Percentiles rank a stretch among this genome's conserved stretches.
Conservation (phyloP, 2,888 invertebrate genomes). For the Drosophila differens region DNA sequence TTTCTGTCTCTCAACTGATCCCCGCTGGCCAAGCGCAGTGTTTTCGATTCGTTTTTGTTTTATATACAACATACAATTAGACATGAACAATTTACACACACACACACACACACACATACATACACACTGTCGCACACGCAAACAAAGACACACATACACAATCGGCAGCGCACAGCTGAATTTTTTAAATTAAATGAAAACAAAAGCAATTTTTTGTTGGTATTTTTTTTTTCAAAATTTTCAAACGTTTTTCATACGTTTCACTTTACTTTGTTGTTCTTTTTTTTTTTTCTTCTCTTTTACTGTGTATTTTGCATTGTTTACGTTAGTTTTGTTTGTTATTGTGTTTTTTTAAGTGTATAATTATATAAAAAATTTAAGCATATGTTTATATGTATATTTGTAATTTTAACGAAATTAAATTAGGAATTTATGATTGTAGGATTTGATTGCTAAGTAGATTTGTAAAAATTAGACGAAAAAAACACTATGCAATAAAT, state of each 20-base stretch:
- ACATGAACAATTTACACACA: slow-evolving; percentile 38
- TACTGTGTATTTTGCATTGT: slow-evolving; percentile 65
- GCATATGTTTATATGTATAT: slow-evolving; percentile 62
- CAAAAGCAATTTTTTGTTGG: slow-evolving; percentile 47
- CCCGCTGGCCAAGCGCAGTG: slow-evolving; percentile 39
- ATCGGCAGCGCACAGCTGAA: slow-evolving; percentile 21
- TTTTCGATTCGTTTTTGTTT: background rate
- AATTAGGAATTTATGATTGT: slow-evolving; percentile 77
- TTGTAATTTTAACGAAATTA: slow-evolving; percentile 76
- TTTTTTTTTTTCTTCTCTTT: slow-evolving; percentile 55
- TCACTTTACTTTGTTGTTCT: slow-evolving; percentile 53
- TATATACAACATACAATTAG: slow-evolving; percentile 45
- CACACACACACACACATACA: slow-evolving; percentile 15
- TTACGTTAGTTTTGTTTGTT: slow-evolving; percentile 66
- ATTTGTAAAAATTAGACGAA: slow-evolving; percentile 70
- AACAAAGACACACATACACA: slow-evolving; percentile 22
- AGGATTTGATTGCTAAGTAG: slow-evolving; percentile 65
- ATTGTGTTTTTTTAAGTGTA: slow-evolving; percentile 64
- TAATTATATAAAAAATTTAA: slow-evolving; percentile 71
- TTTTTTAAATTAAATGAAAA: slow-evolving; percentile 53
- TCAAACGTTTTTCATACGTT: slow-evolving; percentile 59
- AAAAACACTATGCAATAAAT: slow-evolving; percentile 76
- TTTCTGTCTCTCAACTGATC: slow-evolving; percentile 21
- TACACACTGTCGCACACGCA: slow-evolving; percentile 10
- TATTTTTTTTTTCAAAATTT: slow-evolving; percentile 46